Percentiles rank a stretch among this genome's conserved stretches.
phyloP scores from a whole-genome alignment of 2,113 vertebrate species.

The Opisthocomus hoazin region DNA sequence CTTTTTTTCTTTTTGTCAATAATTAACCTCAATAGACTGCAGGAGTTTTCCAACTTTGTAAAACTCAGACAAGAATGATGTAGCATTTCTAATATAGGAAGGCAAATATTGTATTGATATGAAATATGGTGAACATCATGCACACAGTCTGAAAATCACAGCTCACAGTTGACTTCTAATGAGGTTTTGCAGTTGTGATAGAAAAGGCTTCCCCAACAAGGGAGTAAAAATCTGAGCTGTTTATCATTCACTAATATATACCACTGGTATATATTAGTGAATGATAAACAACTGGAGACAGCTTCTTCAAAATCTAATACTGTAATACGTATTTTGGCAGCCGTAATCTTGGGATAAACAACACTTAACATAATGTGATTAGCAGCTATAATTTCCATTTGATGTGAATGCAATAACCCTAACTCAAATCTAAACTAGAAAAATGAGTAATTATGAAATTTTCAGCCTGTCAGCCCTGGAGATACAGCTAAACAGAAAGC shows the following conservation, averaged over 20 bases:
- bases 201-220: background rate
- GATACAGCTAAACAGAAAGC: background rate
- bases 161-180: background rate
- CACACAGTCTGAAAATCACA: background rate
- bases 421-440: slow-evolving; percentile 13
- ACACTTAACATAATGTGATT: slow-evolving; percentile 23
- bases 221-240: background rate
- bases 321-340: background rate
- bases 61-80: background rate
- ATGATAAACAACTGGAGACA: background rate
- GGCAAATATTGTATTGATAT: background rate
- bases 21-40: background rate
- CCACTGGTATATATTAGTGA: too few relatives aligned
- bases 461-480: background rate
- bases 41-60: background rate
- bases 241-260: background rate
- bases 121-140: background rate
- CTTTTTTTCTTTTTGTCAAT: background rate
- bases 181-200: slow-evolving; percentile 14
- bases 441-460: background rate
- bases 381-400: slow-evolving; percentile 12
- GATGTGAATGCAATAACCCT: background rate
- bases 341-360: background rate
- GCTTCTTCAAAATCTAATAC: background rate
- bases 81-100: background rate